Percentiles rank a stretch among this genome's conserved stretches.
phyloP scores from a whole-genome alignment of 92 coral and sea anemone genomes.

The Chrysogorgia sp. region DNA sequence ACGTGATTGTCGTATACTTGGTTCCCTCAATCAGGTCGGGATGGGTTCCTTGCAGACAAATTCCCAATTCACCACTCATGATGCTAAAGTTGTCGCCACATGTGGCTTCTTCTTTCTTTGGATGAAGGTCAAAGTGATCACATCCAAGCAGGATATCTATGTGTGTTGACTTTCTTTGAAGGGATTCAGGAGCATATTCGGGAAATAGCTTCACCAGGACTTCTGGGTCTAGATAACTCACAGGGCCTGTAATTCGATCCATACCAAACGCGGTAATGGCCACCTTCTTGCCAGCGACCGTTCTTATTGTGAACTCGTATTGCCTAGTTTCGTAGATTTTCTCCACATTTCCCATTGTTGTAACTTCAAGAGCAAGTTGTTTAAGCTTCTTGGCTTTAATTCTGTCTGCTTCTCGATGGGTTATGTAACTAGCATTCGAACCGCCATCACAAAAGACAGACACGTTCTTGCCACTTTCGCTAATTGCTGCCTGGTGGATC shows the following conservation, averaged over 20 bases:
- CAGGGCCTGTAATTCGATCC: conserved; percentile 64
- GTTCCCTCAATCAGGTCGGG: conserved; percentile 57
- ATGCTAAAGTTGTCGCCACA: conserved; percentile 67
- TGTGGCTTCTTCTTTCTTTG: conserved; percentile 62
- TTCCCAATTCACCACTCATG: conserved; percentile 74
- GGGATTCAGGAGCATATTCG: conserved; percentile 58
- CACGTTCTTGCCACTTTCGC: conserved; percentile 57
- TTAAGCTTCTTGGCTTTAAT: conserved; percentile 55
- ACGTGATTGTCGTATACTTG: conserved; percentile 54
- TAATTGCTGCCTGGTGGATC: conserved; percentile 64
- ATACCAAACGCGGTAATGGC: conserved; percentile 62
- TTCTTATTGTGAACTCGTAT: conserved; percentile 48
- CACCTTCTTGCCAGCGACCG: conserved; percentile 61
- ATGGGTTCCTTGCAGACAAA: conserved; percentile 69
- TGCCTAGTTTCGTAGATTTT: conserved; percentile 62
- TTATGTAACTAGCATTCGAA: conserved; percentile 63
- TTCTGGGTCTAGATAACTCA: conserved; percentile 40
- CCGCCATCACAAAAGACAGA: conserved; percentile 70
- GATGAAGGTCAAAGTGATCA: conserved; percentile 72
- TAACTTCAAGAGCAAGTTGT: conserved; percentile 58
- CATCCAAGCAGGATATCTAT: conserved; percentile 58
- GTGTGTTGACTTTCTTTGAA: conserved; percentile 61
- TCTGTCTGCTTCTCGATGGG: conserved; percentile 69
- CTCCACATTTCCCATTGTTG: conserved; percentile 69
- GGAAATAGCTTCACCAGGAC: conserved; percentile 64